Evolutionary conservation across 2,888 invertebrate genomes (phyloP).

Genomic region (Xanthia togata): DNA sequence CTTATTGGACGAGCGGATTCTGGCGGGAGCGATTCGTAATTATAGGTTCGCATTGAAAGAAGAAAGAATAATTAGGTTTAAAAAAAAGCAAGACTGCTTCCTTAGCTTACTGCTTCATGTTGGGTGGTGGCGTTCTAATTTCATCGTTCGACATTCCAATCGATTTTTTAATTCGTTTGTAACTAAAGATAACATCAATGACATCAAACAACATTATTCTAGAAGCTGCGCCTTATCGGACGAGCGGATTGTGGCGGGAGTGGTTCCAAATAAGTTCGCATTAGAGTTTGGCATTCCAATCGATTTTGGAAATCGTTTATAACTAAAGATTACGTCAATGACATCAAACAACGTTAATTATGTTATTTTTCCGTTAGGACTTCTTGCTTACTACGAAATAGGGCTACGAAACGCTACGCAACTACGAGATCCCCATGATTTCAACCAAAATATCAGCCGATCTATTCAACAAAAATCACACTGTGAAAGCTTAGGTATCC

Average conservation of each 20-base stretch:
- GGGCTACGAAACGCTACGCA: too few species aligned
- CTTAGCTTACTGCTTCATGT: neutral
- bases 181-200: neutral
- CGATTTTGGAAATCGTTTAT: neutral
- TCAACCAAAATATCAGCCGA: neutral
- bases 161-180: neutral
- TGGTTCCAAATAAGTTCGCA: too few species aligned
- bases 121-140: neutral
- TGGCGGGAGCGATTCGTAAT: too few species aligned
- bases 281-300: neutral
- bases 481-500: neutral
- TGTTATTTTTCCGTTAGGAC: neutral
- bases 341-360: neutral
- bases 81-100: neutral
- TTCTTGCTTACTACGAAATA: slow-evolving; percentile 11
- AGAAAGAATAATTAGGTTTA: too few species aligned
- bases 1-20: too few species aligned
- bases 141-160: neutral
- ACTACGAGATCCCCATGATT: neutral
- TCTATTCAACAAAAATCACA: neutral
- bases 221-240: too few species aligned
- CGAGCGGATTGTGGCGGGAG: too few species aligned
- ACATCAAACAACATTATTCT: neutral
- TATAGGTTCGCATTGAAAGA: too few species aligned
- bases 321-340: neutral